phyloP scores from a whole-genome alignment of 2,888 invertebrate genomes.

The Tetranychus truncatus region DNA sequence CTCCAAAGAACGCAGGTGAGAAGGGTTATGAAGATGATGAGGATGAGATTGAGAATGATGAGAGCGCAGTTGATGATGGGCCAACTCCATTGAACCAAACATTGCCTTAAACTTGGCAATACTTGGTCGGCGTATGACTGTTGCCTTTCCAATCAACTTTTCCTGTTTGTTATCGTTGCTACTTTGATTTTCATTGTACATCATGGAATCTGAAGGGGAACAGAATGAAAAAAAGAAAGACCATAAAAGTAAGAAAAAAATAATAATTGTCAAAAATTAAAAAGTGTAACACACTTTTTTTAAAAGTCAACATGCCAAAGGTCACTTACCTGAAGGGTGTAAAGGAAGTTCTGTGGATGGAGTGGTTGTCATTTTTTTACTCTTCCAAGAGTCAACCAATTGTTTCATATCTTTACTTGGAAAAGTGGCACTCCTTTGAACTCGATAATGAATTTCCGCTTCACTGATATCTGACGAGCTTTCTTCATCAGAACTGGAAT shows the following conservation, averaged over 20 bases:
- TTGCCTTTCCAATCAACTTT: conserved; percentile 27
- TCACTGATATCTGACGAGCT: background rate
- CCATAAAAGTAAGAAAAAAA: conserved; percentile 5
- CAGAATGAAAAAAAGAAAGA: background rate
- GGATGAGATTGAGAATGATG: background rate
- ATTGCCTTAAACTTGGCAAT: conserved; percentile 27
- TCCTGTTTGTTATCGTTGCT: conserved; percentile 19
- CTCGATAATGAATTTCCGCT: background rate
- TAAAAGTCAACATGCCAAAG: background rate
- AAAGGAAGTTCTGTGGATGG: conserved; percentile 2
- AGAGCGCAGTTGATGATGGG: background rate
- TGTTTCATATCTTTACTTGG: conserved; percentile 12
- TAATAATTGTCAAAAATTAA: background rate
- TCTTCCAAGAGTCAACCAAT: conserved; percentile 8
- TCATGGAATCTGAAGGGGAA: background rate
- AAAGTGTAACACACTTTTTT: background rate
- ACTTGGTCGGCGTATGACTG: conserved; percentile 27
- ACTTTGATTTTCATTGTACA: background rate
- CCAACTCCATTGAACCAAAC: conserved; percentile 21
- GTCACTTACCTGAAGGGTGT: conserved; percentile 10
- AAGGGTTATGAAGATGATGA: background rate
- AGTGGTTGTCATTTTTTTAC: background rate
- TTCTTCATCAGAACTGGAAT: conserved; percentile 6
- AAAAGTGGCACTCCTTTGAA: conserved; percentile 7
- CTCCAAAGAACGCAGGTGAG: background rate